These are phyloP conservation scores for Thymelicus acteon DNA, from an alignment of 2,888 invertebrate genomes.

Conservation along the genomic window DNA sequence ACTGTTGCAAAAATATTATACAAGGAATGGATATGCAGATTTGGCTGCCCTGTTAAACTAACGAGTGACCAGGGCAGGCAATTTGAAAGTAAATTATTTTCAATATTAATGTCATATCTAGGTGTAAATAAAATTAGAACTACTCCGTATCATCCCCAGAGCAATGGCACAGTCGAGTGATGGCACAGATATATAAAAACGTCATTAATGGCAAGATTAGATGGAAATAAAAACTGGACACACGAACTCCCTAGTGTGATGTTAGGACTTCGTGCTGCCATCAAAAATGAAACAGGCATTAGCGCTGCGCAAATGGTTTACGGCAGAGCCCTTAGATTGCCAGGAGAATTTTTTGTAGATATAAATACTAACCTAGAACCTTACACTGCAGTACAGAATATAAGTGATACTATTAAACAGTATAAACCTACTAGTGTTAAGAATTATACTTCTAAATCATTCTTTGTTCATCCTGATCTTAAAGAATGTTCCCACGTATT, in stretches of 20 bases:
- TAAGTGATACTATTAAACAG: not conserved
- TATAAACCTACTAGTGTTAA: not conserved
- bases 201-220: slow-evolving; percentile 10
- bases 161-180: slow-evolving; percentile 9
- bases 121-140: slow-evolving; percentile 17
- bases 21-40: slow-evolving; percentile 35
- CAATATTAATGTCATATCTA: slow-evolving; percentile 14
- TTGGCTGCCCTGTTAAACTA: slow-evolving; percentile 28
- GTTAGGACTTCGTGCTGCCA: slow-evolving; percentile 33
- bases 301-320: slow-evolving; percentile 23
- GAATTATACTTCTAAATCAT: not conserved
- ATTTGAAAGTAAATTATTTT: slow-evolving; percentile 16
- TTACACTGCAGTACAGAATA: slow-evolving; percentile 30
- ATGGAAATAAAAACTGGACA: slow-evolving; percentile 11
- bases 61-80: slow-evolving; percentile 30
- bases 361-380: slow-evolving; percentile 1
- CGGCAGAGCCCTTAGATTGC: not conserved
- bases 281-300: slow-evolving; percentile 20
- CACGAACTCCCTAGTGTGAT: slow-evolving; percentile 30
- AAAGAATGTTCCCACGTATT: slow-evolving; percentile 27
- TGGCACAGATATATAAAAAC: slow-evolving; percentile 9
- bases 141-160: slow-evolving; percentile 24
- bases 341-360: slow-evolving; percentile 17
- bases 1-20: slow-evolving; percentile 44
- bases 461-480: slow-evolving; percentile 13